phyloP scores from a whole-genome alignment of 2,797 vertebrate genomes.

The Rhabdophis nuchalis region DNA sequence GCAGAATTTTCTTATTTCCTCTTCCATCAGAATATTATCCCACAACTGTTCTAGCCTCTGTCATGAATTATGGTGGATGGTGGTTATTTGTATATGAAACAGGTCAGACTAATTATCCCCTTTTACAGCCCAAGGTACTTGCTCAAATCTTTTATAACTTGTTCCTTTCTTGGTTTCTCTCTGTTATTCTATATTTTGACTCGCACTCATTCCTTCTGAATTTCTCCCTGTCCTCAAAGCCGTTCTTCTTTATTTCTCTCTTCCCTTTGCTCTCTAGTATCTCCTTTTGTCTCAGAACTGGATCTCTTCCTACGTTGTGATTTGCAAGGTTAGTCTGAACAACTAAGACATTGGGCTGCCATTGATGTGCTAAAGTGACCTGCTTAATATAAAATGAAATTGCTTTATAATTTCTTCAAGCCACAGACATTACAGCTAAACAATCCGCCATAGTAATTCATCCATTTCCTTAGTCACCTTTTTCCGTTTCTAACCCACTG shows the following conservation, averaged over 20 bases:
- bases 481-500: neutral
- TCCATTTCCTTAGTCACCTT: neutral
- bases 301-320: slow-evolving; percentile 87
- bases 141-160: slow-evolving; percentile 45
- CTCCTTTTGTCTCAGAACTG: slow-evolving; percentile 86
- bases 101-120: slow-evolving; percentile 7
- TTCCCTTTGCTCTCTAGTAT: slow-evolving; percentile 74
- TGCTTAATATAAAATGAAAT: slow-evolving; percentile 34
- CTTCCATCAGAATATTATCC: neutral
- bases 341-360: slow-evolving; percentile 23
- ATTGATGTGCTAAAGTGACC: slow-evolving; percentile 28
- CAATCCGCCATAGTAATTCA: neutral
- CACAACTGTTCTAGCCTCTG: slow-evolving; percentile 25
- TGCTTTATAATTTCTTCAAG: slow-evolving; percentile 12
- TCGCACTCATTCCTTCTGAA: slow-evolving; percentile 55
- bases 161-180: slow-evolving; percentile 49
- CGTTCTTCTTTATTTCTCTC: slow-evolving; percentile 37
- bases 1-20: slow-evolving; percentile 3
- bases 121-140: slow-evolving; percentile 27
- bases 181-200: slow-evolving; percentile 50
- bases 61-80: slow-evolving; percentile 24
- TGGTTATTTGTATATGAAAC: slow-evolving; percentile 24
- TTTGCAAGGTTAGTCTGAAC: slow-evolving; percentile 84
- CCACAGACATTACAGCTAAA: neutral
- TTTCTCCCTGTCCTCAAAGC: slow-evolving; percentile 51